Base-by-base conservation (phyloP, 2,888 invertebrate species). In the Saturnia japonica region DNA sequence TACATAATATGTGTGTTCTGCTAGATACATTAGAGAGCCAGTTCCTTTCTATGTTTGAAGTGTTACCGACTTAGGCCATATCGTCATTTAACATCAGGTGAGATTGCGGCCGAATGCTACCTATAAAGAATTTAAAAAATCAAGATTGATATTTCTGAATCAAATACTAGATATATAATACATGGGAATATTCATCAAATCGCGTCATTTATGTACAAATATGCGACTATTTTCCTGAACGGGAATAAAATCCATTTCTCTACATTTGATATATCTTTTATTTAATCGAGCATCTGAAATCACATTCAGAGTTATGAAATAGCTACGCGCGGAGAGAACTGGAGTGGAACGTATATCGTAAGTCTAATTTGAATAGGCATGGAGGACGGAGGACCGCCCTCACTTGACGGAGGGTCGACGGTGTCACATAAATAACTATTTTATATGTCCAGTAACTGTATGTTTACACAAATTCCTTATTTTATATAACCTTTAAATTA, bases 301-400 rank as follows among this genome's bases (percentile, higher is more conserved):
- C 83, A 85, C 79, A 84, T 83, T 82, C 76, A 72, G 77, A 78
- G 82, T 79, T 83, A 86, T 83, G 84, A 84, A 81, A 82, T 82
- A 83, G 76, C 74, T 71, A 72, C 74, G 77, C 74, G 75, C 75
- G 77, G 78, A 76, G 76, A 73, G 76, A 76, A 78, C 76, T 78
- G 74, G 74, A 75, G 77, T 78, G 76, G 76, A 81, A 82, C 81
- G 82, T 84, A 85, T 83, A 83, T 82, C 79, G 79, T 77, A 76
- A 75, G 80, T 82, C 80, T 88, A 88, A 88, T 88, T 88, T 89
- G 88, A 89, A 89, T 88, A 88, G 87, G 82, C 74, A 76, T 78
- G 78, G 75, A 80, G 83, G 85, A 83, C 80, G 76, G 77, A 70
- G 75, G 73, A 77, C 77, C 78, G 75, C 79, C 78, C 81, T 77